These are phyloP conservation scores for Gyps fulvus DNA, from an alignment of 2,113 vertebrate genomes.

Conservation along the genomic window DNA sequence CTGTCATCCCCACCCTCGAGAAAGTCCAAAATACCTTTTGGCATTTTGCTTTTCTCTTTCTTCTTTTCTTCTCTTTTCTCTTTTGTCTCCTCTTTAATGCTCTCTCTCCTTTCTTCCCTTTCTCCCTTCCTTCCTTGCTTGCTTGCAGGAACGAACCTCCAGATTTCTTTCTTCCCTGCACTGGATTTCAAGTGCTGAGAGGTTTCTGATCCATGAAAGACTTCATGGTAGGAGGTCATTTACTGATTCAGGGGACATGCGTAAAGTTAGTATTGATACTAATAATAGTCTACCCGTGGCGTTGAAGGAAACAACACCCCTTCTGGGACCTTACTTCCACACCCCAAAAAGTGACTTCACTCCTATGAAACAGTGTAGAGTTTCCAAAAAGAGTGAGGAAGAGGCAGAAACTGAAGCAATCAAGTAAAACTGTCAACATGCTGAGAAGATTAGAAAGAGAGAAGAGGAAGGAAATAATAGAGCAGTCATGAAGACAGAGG, in stretches of 20 bases:
- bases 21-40: background rate
- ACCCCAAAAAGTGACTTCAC: background rate
- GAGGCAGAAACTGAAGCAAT: background rate
- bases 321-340: background rate
- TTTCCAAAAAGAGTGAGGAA: background rate
- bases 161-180: background rate
- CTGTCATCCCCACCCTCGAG: background rate
- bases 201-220: background rate
- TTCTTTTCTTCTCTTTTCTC: background rate
- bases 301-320: background rate
- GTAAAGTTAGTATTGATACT: background rate
- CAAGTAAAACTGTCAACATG: background rate
- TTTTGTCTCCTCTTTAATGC: background rate
- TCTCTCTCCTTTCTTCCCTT: background rate
- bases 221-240: background rate
- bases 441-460: background rate
- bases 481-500: background rate
- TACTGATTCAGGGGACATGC: background rate
- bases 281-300: background rate
- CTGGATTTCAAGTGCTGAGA: background rate
- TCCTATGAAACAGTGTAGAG: background rate
- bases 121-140: background rate
- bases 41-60: background rate
- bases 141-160: background rate
- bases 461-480: background rate